Evolutionary conservation across 1,140 invertebrate species (phyloP).

Genomic region (Ceratoteleas bidentatus): DNA sequence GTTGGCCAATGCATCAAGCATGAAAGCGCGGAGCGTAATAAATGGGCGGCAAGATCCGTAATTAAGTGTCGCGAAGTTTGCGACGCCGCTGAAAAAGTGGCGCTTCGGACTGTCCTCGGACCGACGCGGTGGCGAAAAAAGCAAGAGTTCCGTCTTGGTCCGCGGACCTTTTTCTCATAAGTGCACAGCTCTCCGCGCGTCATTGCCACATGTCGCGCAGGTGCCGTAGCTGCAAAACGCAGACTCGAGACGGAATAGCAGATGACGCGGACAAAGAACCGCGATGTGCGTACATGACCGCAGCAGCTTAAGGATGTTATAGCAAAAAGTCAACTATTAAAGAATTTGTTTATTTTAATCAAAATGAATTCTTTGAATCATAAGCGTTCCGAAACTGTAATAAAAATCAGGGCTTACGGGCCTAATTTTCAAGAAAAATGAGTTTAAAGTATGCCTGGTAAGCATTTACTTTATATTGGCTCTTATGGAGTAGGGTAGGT

Average conservation of each 20-base stretch:
- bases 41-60: slow-evolving; percentile 36
- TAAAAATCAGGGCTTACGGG: too few relatives aligned
- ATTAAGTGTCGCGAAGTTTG: slow-evolving; percentile 44
- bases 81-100: slow-evolving; percentile 27
- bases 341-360: too few relatives aligned
- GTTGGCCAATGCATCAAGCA: slow-evolving; percentile 28
- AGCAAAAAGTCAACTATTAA: too few relatives aligned
- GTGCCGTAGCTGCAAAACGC: slow-evolving; percentile 47
- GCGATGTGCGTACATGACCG: slow-evolving; percentile 37
- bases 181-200: slow-evolving; percentile 25
- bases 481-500: too few relatives aligned
- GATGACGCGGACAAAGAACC: slow-evolving; percentile 56
- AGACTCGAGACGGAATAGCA: slow-evolving; percentile 40
- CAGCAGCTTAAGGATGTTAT: too few relatives aligned
- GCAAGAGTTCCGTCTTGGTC: slow-evolving; percentile 47
- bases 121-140: slow-evolving; percentile 29
- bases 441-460: too few relatives aligned
- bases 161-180: slow-evolving; percentile 38
- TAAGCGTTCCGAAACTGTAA: too few relatives aligned
- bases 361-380: too few relatives aligned
- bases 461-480: too few relatives aligned
- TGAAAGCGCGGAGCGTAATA: slow-evolving; percentile 21
- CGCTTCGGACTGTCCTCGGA: slow-evolving; percentile 44
- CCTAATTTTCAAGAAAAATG: too few relatives aligned
- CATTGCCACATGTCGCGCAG: slow-evolving; percentile 59